Evolutionary conservation across 2,113 vertebrate species (phyloP), one percentile per base, ranked within the genome.

Genomic region (Macrotus californicus): DNA sequence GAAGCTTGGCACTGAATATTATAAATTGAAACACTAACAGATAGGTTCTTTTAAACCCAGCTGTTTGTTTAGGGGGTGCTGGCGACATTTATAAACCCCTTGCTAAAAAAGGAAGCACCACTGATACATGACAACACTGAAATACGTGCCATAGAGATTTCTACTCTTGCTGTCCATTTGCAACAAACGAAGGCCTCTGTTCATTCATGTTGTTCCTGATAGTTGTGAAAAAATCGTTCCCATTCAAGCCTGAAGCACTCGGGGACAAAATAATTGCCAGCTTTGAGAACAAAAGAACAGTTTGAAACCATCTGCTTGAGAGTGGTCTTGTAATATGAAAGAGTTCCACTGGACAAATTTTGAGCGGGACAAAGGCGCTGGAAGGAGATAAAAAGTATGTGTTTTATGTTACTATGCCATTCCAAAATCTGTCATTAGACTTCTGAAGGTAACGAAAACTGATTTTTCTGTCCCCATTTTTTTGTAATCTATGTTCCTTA

Each of bases 251-350:
- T 80, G n/a, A 43, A 95, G 72, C 36, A 36, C 83, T 70, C 22
- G 86, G 77, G 54, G 48, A 94, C 90, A 95, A 97, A 94, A 94
- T 92, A 93, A 93, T 94, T 96, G 94, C 39, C 52, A 26, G 77
- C 94, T 96, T 94, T 50, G 82, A 94, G 96, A 96, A 97, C 73
- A 80, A 96, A 95, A 89, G 87, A 96, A 79, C 69, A 34, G 73
- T 94, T 93, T 75, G 56, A 94, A 97, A 41, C 39, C 77, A 94
- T 87, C 72, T 93, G 72, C 82, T 59, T 93, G 89, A 86, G 41
- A 92, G 81, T 88, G 46, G 31, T 83, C 81, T 94, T 90, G 41
- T 80, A 91, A 6, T 80, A 86, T 43, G n/a, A 43, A 83, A 95
- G 70, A 94, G 64, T 91, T 89, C 79, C 86, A 80, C 94, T 73